These are phyloP conservation scores for Siniperca undulata DNA, from an alignment of 2,797 vertebrate species.

Conservation along the genomic window DNA sequence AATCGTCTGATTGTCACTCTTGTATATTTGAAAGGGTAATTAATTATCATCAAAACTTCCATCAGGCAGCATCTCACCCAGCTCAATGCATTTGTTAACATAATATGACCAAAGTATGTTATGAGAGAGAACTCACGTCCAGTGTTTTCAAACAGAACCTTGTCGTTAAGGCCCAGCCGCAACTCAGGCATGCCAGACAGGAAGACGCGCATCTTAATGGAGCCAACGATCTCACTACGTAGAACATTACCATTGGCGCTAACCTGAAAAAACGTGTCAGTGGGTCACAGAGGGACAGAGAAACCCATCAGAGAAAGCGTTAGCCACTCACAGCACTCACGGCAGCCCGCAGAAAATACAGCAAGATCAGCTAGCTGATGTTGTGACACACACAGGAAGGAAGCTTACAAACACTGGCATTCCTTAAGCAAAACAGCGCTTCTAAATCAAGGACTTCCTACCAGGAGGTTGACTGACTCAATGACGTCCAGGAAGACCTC, in stretches of 20 bases:
- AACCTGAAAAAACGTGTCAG: conserved; percentile 84
- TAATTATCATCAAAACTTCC: not conserved
- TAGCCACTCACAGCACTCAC: not conserved
- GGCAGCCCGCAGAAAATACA: not conserved
- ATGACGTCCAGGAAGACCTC: conserved; percentile 97
- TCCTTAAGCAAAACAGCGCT: conserved; percentile 54
- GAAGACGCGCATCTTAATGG: conserved; percentile 99
- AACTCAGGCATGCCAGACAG: conserved; percentile 98
- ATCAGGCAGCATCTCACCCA: not conserved
- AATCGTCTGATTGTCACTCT: not conserved
- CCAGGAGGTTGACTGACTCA: conserved; percentile 98
- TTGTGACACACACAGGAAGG: conserved; percentile 59
- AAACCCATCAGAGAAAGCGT: not conserved
- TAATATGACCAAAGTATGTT: not conserved
- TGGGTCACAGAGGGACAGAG: not conserved
- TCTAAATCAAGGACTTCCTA: conserved; percentile 82
- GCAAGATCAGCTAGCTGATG: not conserved
- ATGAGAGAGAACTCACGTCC: conserved; percentile 91
- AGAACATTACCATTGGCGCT: conserved; percentile 97
- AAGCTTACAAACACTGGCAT: conserved; percentile 53
- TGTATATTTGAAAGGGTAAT: not conserved
- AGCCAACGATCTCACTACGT: conserved; percentile 97
- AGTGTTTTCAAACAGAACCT: conserved; percentile 98
- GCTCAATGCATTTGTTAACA: not conserved
- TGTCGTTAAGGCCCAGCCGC: conserved; percentile 96